Conservation (phyloP, 2,113 vertebrate species). For the Chamaetylas fuelleborni region DNA sequence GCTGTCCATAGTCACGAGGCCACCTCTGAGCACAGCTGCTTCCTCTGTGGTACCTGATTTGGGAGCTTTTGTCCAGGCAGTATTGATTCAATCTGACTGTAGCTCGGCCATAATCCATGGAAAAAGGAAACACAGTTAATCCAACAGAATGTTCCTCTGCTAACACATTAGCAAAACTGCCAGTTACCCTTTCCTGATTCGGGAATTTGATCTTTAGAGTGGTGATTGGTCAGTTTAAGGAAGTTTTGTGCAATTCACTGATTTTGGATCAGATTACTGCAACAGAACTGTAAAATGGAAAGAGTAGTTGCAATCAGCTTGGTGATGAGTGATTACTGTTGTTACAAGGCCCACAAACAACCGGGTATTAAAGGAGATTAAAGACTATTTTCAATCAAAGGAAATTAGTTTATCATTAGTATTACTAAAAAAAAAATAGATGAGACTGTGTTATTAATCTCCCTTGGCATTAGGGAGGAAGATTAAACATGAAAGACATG, state of each 20-base stretch:
- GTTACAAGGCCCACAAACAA: neutral
- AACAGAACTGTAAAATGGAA: neutral
- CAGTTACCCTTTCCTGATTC: neutral
- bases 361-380: neutral
- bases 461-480: constrained; percentile 83
- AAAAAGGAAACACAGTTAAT: constrained; percentile 7
- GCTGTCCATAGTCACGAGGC: constrained; percentile 82
- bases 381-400: neutral
- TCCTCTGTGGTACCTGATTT: constrained; percentile 75
- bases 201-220: neutral
- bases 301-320: neutral
- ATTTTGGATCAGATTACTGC: neutral
- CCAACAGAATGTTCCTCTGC: neutral
- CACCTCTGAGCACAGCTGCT: constrained; percentile 84
- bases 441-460: neutral
- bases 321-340: neutral
- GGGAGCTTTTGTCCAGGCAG: constrained; percentile 78
- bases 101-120: constrained; percentile 81
- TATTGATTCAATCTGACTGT: constrained; percentile 87
- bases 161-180: neutral
- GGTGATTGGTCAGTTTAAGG: neutral
- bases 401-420: neutral
- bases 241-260: neutral
- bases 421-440: neutral
- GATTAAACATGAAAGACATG: constrained; percentile 83